Base-by-base conservation (phyloP, 2,888 invertebrate genomes). In the Gymnoscelis rufifasciata region DNA sequence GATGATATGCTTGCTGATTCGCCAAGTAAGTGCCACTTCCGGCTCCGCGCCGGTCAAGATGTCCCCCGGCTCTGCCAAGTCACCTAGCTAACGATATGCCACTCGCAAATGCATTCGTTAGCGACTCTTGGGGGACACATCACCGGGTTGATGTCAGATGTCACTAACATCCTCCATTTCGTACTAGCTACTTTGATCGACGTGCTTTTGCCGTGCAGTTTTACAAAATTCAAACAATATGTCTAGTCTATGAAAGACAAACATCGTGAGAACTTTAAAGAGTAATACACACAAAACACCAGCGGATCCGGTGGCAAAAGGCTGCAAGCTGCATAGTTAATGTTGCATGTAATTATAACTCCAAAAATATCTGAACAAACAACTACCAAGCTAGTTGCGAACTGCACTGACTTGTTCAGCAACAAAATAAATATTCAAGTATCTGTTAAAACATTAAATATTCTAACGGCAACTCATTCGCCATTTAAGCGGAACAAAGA, bases 21-120 rank as follows among this genome's bases (percentile, higher is more conserved):
- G 43, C 94, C 95, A 79, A 94, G 95, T 95, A 91, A 93, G 94
- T 92, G 19, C n/a, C n/a, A n/a, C n/a, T n/a, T n/a, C n/a, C n/a
- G n/a, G n/a, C n/a, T n/a, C n/a, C 66, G 74, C 83, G 43, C 79
- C 78, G n/a, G 89, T 92, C 68, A 92, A 92, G 71, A 80, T 92
- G 72, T 91, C 92, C 37, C 27, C 92, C 0, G 87, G 90, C 39
- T 91, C 91, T 4, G 86, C 87, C 39, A 90, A 90, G 59, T 80
- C 92, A 35, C 92, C 92, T 28, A 90, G 90, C 54, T 54, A 89
- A 90, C 1, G 95, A 95, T 86, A 87, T 95, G 57, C 90, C 95
- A 95, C 83, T 94, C 94, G 43, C 94, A 95, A 79, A 94, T 95
- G 95, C 91, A 93, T 94, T 92, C 23, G n/a, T n/a, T n/a, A n/a